Base-by-base conservation (phyloP, 2,113 vertebrate species). In the Saccopteryx leptura region DNA sequence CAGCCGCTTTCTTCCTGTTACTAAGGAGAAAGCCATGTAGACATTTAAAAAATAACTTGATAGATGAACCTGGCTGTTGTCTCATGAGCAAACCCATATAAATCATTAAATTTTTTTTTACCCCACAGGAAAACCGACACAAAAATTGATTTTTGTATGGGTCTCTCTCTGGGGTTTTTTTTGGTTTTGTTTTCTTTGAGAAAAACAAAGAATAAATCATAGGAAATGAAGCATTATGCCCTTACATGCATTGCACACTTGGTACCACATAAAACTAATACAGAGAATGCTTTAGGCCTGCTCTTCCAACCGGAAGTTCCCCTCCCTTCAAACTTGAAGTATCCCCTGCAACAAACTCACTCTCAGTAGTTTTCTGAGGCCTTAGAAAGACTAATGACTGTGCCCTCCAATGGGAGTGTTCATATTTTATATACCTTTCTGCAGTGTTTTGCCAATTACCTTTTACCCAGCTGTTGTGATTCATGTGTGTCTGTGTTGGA, bases 361-460 rank as follows among this genome's bases (percentile, higher is more conserved):
- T 56, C 46, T 60, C 56, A 83, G 21, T 13, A 50, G 17, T 88
- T 68, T 91, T 80, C 24, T 50, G 56, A 76, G 87, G 83, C 68
- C 63, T 91, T 63, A 68, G 19, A 90, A 68, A 91, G 58, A 89
- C 56, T 75, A 87, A 91, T 69, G 68, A 31, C 60, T 83, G 17
- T 93, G 12, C 60, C 88, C 46, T 90, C 85, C 84, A 95, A 21
- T 68, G 71, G 28, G 50, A 90, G 13, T 81, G 92, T 79, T 83
- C 39, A 65, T 86, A 87, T 91, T 94, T 94, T 54, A 90, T 26
- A 26, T 65, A 48, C 21, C 54, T 95, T 96, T 92, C 54, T 96
- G 23, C 81, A 75, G 17, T 91, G 14, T 84, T 96, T 92, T 68
- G 15, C 50, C 69, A 82, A 9, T 83, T 84, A 87, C 39, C 21